Evolutionary conservation across 2,797 vertebrate species (phyloP), one percentile per base, ranked within the genome.

Genomic region (Sylvilagus floridanus): DNA sequence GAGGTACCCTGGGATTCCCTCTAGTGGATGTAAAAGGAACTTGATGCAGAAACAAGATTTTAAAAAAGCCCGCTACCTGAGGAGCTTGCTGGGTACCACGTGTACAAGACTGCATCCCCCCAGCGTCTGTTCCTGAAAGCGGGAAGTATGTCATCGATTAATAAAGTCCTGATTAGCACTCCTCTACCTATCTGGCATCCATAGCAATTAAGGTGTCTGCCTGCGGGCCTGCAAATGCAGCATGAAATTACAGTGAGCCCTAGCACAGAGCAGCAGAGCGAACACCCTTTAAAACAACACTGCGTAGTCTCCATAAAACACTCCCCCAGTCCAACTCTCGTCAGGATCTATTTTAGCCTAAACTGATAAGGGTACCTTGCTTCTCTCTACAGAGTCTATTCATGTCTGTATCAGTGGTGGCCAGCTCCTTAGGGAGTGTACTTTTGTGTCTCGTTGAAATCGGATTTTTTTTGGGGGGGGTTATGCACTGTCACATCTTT

Each of bases 11-110:
- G 84, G 73, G 69, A 77, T 69, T 93, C 97, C 97, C 96, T 96
- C 97, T 96, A 96, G 96, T 97, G 97, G 97, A 84, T 75, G 10
- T 24, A 78, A 95, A 92, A 91, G 90, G 93, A 92, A 96, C 78
- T 93, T 14, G 72, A 52, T n/a, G 76, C 71, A 60, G 16, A 75
- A 71, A 77, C 19, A 57, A 16, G 6, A 16, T 17, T 57, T 57
- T 6, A 82, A 93, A 90, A 62, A 19, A 26, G 78, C 10, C 52
- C 47, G 35, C 52, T 83, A 47, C 77, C 91, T 76, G 75, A 91
- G 54, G 81, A 77, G 35, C 72, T 66, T 93, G 81, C 14, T 92
- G 66, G 73, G 63, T 47, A 60, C 78, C 13, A 63, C 19, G 88
- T 78, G 65, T 94, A 83, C 88, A 90, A 92, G 75, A 37, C 87